Evolutionary conservation across 2,113 vertebrate genomes (phyloP).

Genomic region (Oryzias curvinotus): DNA sequence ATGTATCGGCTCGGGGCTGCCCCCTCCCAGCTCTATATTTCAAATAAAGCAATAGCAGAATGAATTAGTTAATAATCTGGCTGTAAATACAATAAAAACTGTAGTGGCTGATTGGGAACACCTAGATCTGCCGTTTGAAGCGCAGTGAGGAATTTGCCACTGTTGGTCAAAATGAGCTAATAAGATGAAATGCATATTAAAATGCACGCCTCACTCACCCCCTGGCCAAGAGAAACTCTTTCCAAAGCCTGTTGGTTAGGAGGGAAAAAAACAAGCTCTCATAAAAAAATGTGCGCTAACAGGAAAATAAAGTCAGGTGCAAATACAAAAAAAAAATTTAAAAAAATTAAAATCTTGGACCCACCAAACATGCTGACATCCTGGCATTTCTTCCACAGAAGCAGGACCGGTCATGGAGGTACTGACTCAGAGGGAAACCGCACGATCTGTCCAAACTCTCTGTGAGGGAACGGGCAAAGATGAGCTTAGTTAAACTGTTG

Average conservation of each 20-base stretch:
- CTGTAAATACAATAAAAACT: not conserved
- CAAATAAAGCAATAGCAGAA: slow-evolving; percentile 45
- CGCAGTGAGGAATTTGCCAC: too few species aligned
- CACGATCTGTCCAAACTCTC: slow-evolving; percentile 69
- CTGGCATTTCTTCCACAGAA: slow-evolving; percentile 93
- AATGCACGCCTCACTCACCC: slow-evolving; percentile 58
- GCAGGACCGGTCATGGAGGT: slow-evolving; percentile 83
- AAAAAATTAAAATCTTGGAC: slow-evolving; percentile 29
- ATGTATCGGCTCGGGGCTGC: slow-evolving; percentile 39
- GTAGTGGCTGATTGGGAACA: too few species aligned
- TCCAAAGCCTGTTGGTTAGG: slow-evolving; percentile 70
- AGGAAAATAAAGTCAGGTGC: not conserved
- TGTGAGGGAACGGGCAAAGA: slow-evolving; percentile 70
- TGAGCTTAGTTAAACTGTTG: not conserved
- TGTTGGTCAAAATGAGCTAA: too few species aligned
- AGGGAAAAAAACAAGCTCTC: not conserved
- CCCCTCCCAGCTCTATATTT: slow-evolving; percentile 23
- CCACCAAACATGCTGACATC: slow-evolving; percentile 98
- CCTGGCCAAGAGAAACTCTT: slow-evolving; percentile 73
- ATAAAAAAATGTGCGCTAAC: slow-evolving; percentile 2
- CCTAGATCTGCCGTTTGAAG: too few species aligned
- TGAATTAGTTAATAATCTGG: slow-evolving; percentile 32
- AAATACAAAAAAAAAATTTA: not conserved
- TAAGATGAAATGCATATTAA: too few species aligned
- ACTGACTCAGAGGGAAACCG: slow-evolving; percentile 94